Base-by-base conservation (phyloP, 2,888 invertebrate species). In the Scaptomyza tumidula region DNA sequence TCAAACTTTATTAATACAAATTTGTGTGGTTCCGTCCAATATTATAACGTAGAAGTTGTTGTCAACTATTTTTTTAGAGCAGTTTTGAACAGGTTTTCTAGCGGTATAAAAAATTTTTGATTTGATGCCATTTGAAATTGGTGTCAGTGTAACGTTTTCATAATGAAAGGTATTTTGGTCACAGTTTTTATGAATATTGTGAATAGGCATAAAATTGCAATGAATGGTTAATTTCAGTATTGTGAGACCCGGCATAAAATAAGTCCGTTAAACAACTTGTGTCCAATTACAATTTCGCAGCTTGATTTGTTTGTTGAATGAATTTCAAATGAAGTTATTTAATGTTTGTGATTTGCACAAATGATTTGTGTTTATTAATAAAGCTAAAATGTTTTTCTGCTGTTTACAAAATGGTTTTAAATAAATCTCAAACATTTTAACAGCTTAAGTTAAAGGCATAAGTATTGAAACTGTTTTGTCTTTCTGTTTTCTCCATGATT, bases 91-190 rank as follows among this genome's bases (percentile, higher is more conserved):
- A 3, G 14, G 54, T 53, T 54, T 44, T 19, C 6, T 37, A 44
- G 31, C 19, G 11, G 14, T 49, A n/a, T 27, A 19, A 19, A n/a
- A n/a, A 16, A 29, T 41, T 0, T 59, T 54, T 29, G 19, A 9
- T 31, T 31, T 31, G 31, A 2, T 31, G 1, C 19, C 6, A 16
- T 41, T 63, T 27, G 5, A 35, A 50, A 62, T 62, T 14, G 29
- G 29, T 29, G 43, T 10, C 43, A 35, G 16, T 35, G n/a, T 27
- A 29, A 56, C 29, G 3, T 29, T 56, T 35, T 14, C 27, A 43
- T 54, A 55, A 43, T 16, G 16, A 58, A 54, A 13, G 10, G 6
- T 37, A 41, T 24, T 49, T 37, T 39, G 37, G 14, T 44, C 41
- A 27, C 41, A 54, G 13, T 27, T 45, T 27, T 45, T 24, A 24